Conservation (phyloP, 1,140 invertebrate genomes). For the Trichonephila clavipes region DNA sequence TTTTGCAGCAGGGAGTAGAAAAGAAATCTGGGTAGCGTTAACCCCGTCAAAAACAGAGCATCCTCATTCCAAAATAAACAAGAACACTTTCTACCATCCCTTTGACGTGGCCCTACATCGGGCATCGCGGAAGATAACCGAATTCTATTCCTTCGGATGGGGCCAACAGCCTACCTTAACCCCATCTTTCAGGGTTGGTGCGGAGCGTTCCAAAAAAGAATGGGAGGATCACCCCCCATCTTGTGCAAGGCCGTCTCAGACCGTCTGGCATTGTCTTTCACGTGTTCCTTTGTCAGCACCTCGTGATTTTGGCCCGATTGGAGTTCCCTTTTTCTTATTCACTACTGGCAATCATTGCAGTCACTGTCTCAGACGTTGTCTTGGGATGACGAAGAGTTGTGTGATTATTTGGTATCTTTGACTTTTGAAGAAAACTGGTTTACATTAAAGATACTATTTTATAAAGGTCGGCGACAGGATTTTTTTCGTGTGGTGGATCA, state of each 20-base stretch:
- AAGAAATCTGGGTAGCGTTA: conserved; percentile 30
- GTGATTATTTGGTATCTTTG: too few relatives aligned
- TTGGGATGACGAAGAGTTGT: too few relatives aligned
- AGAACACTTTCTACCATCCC: background rate
- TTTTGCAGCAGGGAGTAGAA: background rate
- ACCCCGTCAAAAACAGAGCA: conserved; percentile 30
- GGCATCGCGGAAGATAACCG: background rate
- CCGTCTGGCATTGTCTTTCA: background rate
- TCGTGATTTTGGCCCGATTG: conserved; percentile 17
- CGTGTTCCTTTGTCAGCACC: background rate
- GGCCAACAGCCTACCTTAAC: conserved; percentile 67
- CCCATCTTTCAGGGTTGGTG: conserved; percentile 63
- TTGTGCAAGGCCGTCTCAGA: conserved; percentile 41
- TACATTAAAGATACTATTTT: too few relatives aligned
- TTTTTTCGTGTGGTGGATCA: too few relatives aligned
- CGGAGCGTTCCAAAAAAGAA: conserved; percentile 46
- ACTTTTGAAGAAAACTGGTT: too few relatives aligned
- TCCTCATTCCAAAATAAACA: conserved; percentile 68
- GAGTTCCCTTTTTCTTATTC: too few relatives aligned
- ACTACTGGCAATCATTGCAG: too few relatives aligned
- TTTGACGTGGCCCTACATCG: background rate
- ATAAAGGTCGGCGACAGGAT: too few relatives aligned
- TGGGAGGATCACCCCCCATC: background rate
- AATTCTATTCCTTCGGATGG: background rate
- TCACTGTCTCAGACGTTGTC: too few relatives aligned